Base-by-base conservation (phyloP, 2,113 vertebrate species). In the Sitta europaea region DNA sequence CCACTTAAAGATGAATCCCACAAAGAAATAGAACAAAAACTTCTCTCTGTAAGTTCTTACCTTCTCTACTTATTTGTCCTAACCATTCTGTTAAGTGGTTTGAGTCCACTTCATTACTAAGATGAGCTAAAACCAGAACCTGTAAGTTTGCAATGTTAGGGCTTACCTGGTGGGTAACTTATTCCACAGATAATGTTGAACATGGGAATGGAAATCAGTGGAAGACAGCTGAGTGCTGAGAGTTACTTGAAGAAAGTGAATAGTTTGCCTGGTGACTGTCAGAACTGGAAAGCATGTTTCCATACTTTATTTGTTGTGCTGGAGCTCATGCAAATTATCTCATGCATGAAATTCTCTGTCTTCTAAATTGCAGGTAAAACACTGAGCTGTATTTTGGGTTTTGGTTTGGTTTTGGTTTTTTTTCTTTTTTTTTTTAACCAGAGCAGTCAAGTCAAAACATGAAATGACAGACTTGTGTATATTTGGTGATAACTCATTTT, bases 331-430 rank as follows among this genome's bases (percentile, higher is more conserved):
- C 17, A 82, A 68, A 14, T 85, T 0, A 0, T 27, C 11, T 43
- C 28, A 22, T 36, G 2, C 3, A 5, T 80, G 40, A 51, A 38
- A 51, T 61, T 80, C 25, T 10, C 3, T 43, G 18, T 53, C 31
- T 45, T 53, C 19, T 62, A 62, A 79, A 79, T 36, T 55, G 12
- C 51, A 62, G 47, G 33, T 68, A 36, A 15, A 45, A 62, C 15
- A 38, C 35, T 66, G 42, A 83, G 28, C 27, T 10, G 1, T 48
- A 28, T 19, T 51, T 58, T 28, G 33, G 42, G 42, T 14, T 42
- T 3, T 2, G 9, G 23, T 55, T 57, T 28, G 3, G 4, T 54
- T 14, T 20, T 45, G 8, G n/a, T n/a, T 21, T 5, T 6, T 16
- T 23, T 27, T 31, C 12, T 8, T 24, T 17, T 19, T 23, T 18